Conservation (phyloP, 1,140 invertebrate genomes). For the Drosophila obscura region DNA sequence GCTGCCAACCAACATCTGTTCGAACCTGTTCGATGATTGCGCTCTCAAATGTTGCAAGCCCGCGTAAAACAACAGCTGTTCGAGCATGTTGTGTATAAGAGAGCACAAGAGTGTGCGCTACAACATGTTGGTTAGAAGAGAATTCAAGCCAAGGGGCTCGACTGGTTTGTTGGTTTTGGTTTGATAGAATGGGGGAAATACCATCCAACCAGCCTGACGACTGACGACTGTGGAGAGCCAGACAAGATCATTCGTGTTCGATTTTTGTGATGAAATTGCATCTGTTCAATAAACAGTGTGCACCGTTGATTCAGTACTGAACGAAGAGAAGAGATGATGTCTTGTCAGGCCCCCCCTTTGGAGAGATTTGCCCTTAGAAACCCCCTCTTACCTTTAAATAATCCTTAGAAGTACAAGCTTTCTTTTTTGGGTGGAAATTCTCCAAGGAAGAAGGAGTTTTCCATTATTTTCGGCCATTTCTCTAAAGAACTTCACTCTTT, state of each 20-base stretch:
- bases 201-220: conserved; percentile 2
- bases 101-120: not conserved
- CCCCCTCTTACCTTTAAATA: too few species aligned
- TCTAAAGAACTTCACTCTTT: too few species aligned
- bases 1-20: conserved; percentile 31
- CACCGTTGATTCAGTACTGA: too few species aligned
- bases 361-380: too few species aligned
- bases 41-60: conserved; percentile 50
- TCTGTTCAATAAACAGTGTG: too few species aligned
- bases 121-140: conserved; percentile 66
- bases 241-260: conserved; percentile 42
- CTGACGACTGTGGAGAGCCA: conserved; percentile 12
- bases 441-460: too few species aligned
- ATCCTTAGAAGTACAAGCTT: too few species aligned
- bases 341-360: too few species aligned
- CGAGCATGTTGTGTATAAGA: conserved; percentile 60
- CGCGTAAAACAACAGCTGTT: conserved; percentile 58
- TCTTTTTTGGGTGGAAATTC: too few species aligned
- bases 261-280: conserved; percentile 23
- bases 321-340: too few species aligned
- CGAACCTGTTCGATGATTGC: conserved; percentile 52
- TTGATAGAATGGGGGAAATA: conserved; percentile 5
- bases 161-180: not conserved
- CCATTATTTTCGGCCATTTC: too few species aligned
- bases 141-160: not conserved